Percentiles rank a stretch among this genome's conserved stretches.
Conservation (phyloP, 2,888 invertebrate genomes). For the Aproaerema taeniolella region DNA sequence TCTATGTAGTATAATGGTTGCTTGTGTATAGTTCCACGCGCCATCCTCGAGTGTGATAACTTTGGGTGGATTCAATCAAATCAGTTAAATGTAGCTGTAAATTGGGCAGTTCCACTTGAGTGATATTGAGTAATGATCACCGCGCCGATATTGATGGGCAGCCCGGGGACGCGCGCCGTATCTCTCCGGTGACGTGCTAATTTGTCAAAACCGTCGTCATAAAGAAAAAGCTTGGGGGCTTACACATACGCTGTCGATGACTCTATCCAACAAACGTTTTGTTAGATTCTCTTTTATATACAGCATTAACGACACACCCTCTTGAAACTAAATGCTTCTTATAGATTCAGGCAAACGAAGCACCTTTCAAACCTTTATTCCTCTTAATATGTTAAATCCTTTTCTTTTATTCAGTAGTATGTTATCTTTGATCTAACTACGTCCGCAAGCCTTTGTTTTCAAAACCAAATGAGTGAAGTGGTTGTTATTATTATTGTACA, state of each 20-base stretch:
- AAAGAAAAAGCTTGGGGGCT: conserved; percentile 51
- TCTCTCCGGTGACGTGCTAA: conserved; percentile 57
- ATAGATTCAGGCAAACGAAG: no score
- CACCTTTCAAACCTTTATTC: no score
- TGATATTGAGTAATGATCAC: conserved; percentile 69
- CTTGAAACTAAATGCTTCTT: background rate
- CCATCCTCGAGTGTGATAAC: conserved; percentile 44
- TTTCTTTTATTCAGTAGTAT: background rate
- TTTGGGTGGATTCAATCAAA: conserved; percentile 66
- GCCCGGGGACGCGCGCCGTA: conserved; percentile 41
- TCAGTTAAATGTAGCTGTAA: conserved; percentile 74
- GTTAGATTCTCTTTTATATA: background rate
- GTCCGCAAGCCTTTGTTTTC: no score
- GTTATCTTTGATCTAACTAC: no score
- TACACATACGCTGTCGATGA: conserved; percentile 27
- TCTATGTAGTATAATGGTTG: no score
- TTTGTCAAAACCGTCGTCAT: conserved; percentile 65
- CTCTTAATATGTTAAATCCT: no score
- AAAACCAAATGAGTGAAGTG: background rate
- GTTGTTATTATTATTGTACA: no score
- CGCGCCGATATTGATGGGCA: conserved; percentile 62
- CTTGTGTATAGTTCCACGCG: conserved; percentile 15
- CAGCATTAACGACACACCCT: background rate
- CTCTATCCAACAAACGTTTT: conserved; percentile 6
- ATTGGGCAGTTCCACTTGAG: conserved; percentile 72